Evolutionary conservation across 2,113 vertebrate species (phyloP).

Genomic region (Colinus virginianus): DNA sequence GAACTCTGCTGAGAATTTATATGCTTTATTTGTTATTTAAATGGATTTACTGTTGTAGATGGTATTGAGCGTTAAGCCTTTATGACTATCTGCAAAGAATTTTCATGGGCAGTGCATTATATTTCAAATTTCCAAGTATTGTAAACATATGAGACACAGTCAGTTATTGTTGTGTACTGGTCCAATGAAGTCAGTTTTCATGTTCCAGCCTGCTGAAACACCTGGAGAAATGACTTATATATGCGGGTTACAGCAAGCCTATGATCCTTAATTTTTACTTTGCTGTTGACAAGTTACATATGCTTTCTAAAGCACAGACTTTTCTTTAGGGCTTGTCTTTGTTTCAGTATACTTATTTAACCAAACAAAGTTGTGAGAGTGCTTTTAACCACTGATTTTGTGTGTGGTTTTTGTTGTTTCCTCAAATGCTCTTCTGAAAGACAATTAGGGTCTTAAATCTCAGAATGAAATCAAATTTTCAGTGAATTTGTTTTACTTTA

Average conservation of each 20-base stretch:
- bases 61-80: neutral
- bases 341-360: neutral
- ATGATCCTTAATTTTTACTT: neutral
- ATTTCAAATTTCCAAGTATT: neutral
- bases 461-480: neutral
- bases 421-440: neutral
- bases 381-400: neutral
- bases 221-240: neutral
- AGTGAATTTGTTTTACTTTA: neutral
- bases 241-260: neutral
- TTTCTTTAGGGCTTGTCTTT: neutral
- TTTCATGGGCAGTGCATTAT: rapidly evolving
- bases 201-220: neutral
- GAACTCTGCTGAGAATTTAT: neutral
- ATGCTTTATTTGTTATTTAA: conserved; percentile 15
- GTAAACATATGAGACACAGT: neutral
- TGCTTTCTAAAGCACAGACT: neutral
- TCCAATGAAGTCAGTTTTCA: neutral
- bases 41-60: neutral
- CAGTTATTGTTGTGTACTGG: neutral
- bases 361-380: neutral
- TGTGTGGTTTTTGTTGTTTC: neutral
- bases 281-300: neutral
- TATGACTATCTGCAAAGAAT: neutral
- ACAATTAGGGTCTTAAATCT: neutral